These are phyloP conservation scores for Fistularia commersonii DNA, from an alignment of 2,797 vertebrate genomes.

Conservation along the genomic window DNA sequence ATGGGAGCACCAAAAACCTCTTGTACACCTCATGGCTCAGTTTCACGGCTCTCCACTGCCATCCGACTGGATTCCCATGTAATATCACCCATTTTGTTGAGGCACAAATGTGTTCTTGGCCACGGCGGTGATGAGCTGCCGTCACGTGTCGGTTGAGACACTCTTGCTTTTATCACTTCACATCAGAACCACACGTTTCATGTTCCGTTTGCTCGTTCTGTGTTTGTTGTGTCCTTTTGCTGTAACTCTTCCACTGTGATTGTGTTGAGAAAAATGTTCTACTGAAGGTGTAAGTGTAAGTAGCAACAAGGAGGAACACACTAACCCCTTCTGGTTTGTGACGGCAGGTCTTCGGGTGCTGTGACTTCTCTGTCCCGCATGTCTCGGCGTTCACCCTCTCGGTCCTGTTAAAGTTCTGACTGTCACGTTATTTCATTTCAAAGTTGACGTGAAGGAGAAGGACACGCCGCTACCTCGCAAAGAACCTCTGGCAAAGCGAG, in stretches of 20 bases:
- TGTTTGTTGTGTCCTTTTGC: slow-evolving; percentile 16
- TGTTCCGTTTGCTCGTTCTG: slow-evolving; percentile 11
- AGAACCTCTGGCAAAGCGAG: slow-evolving; percentile 38
- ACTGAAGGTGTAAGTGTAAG: too few species aligned
- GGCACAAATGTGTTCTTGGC: slow-evolving; percentile 24
- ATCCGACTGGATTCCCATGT: slow-evolving; percentile 27
- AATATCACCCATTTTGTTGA: slow-evolving; percentile 50
- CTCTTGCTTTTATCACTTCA: neutral
- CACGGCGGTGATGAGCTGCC: too few species aligned
- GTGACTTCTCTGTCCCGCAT: slow-evolving; percentile 21
- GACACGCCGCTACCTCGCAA: slow-evolving; percentile 23
- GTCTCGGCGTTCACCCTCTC: slow-evolving; percentile 14
- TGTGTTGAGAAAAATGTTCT: neutral
- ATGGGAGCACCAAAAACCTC: slow-evolving; percentile 1
- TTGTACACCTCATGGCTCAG: neutral
- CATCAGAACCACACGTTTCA: neutral
- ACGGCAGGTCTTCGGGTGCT: slow-evolving; percentile 9
- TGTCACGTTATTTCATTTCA: slow-evolving; percentile 44
- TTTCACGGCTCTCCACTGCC: neutral
- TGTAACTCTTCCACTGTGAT: neutral
- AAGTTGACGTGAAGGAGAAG: slow-evolving; percentile 61
- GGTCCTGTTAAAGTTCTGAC: slow-evolving; percentile 30
- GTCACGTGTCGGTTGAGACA: neutral
- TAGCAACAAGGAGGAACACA: neutral
- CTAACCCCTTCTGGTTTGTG: slow-evolving; percentile 11